These are phyloP conservation scores for Hoplostethus atlanticus DNA, from an alignment of 2,797 vertebrate genomes.

Conservation along the genomic window DNA sequence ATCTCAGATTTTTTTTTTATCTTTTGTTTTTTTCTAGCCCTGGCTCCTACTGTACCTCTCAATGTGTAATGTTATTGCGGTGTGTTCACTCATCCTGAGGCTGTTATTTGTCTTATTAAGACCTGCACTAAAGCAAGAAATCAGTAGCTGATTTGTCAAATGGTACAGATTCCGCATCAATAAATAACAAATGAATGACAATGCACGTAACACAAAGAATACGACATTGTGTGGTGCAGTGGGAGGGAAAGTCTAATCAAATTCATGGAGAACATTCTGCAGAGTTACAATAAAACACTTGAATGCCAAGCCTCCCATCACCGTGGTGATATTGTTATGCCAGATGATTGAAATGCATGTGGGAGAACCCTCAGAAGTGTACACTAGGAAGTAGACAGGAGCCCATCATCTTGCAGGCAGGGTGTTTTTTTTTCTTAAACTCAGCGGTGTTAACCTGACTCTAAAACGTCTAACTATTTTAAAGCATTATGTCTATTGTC, in stretches of 20 bases:
- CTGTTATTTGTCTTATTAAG: conserved; percentile 7
- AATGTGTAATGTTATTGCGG: background rate
- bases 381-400: background rate
- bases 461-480: conserved; percentile 62
- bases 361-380: no score
- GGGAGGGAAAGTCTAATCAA: conserved; percentile 7
- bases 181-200: conserved; percentile 52
- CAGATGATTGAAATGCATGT: background rate
- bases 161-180: conserved; percentile 54
- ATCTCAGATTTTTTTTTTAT: background rate
- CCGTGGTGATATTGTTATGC: background rate
- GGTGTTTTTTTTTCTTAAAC: conserved; percentile 6
- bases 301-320: conserved; percentile 3
- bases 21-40: background rate
- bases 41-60: background rate
- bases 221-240: conserved; percentile 20
- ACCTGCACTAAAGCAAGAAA: background rate
- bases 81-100: background rate
- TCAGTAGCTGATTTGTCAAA: conserved; percentile 35
- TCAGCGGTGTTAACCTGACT: conserved; percentile 49
- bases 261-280: conserved; percentile 27
- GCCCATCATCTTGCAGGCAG: conserved; percentile 28
- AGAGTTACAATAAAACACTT: conserved; percentile 22
- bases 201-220: conserved; percentile 23
- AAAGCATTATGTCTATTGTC: conserved; percentile 58